Percentiles rank a stretch among this genome's conserved stretches.
Conservation (phyloP, 2,113 vertebrate genomes). For the Nannospalax galili region DNA sequence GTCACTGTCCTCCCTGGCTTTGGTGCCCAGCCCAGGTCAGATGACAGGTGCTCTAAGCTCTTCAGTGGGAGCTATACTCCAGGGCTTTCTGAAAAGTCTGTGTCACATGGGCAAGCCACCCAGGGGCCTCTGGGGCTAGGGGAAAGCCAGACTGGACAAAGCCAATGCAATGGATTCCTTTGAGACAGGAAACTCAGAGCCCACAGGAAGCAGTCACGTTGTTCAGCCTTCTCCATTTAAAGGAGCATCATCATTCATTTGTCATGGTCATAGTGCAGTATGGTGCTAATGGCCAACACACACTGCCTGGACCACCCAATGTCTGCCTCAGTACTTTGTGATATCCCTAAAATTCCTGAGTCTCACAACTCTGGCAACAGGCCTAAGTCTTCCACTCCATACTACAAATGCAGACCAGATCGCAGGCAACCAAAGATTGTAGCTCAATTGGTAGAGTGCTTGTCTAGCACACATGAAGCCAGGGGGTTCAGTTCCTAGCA, state of each 20-base stretch:
- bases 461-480: neutral
- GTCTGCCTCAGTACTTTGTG: neutral
- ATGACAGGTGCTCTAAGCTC: neutral
- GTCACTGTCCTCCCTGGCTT: neutral
- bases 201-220: neutral
- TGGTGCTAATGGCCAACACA: neutral
- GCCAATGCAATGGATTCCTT: neutral
- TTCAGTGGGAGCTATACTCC: neutral
- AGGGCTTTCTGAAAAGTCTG: neutral
- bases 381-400: neutral
- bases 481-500: neutral
- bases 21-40: neutral
- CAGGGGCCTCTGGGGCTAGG: neutral
- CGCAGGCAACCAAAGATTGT: neutral
- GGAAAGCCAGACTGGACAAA: neutral
- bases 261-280: neutral
- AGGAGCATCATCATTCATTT: neutral
- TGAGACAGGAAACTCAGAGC: neutral
- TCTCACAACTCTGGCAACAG: neutral
- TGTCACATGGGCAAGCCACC: too few relatives aligned
- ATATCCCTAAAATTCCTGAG: neutral
- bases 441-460: neutral
- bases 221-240: neutral
- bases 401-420: neutral
- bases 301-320: neutral